Conservation (phyloP, 2,888 invertebrate genomes). For the Volucella zonaria region DNA sequence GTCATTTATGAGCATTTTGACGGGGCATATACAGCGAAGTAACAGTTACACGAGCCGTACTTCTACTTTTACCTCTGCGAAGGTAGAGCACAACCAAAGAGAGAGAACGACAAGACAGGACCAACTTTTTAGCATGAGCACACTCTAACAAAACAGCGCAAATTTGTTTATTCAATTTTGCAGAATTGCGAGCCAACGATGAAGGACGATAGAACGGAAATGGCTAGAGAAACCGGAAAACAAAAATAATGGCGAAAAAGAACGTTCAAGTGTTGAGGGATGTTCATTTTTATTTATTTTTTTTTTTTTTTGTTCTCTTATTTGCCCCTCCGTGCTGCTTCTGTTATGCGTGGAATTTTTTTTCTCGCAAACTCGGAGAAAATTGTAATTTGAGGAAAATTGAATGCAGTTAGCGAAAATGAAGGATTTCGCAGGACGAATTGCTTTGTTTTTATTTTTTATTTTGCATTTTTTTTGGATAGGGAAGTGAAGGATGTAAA, state of each 20-base stretch:
- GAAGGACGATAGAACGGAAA: not conserved
- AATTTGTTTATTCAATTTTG: conserved; percentile 59
- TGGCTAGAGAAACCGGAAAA: not conserved
- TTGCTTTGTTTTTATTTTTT: too few relatives aligned
- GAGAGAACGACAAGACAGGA: conserved; percentile 1
- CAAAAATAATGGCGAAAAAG: not conserved
- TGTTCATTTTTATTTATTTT: too few relatives aligned
- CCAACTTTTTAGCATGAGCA: conserved; percentile 33
- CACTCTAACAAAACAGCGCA: conserved; percentile 36
- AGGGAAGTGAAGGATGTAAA: too few relatives aligned
- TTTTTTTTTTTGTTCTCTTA: not conserved
- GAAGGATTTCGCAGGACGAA: too few relatives aligned
- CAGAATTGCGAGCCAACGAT: not conserved
- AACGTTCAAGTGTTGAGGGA: too few relatives aligned
- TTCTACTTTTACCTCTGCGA: too few relatives aligned
- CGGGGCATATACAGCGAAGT: conserved; percentile 36
- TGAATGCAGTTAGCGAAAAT: too few relatives aligned
- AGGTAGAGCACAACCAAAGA: too few relatives aligned
- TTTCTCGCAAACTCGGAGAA: conserved; percentile 1
- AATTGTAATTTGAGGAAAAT: too few relatives aligned
- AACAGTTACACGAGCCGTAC: not conserved
- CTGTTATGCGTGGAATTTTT: conserved; percentile 5
- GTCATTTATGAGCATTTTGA: conserved; percentile 59
- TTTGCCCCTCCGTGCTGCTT: not conserved
- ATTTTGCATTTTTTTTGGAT: too few relatives aligned